Percentiles rank a stretch among this genome's conserved stretches.
These are phyloP conservation scores for Stegastes partitus DNA, from an alignment of 2,113 vertebrate genomes.

Conservation along the genomic window DNA sequence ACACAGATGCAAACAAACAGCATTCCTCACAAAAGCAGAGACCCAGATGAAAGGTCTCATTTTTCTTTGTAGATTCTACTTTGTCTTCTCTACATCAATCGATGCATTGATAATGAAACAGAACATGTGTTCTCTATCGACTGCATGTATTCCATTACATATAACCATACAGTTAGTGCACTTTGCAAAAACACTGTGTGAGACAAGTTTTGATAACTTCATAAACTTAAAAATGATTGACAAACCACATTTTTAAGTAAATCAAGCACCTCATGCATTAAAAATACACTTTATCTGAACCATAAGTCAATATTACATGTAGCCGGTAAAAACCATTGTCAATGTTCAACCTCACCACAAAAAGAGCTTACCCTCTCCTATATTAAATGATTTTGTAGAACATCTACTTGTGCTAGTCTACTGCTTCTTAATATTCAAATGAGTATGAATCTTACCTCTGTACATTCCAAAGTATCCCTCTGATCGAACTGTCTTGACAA, in stretches of 20 bases:
- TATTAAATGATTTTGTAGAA: constrained; percentile 11
- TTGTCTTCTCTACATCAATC: constrained; percentile 11
- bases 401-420: constrained; percentile 14
- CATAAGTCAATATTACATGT: background rate
- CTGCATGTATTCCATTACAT: constrained; percentile 12
- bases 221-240: background rate
- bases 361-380: constrained; percentile 23
- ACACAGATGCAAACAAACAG: constrained; percentile 88
- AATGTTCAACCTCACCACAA: constrained; percentile 19
- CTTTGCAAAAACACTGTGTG: background rate
- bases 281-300: constrained; percentile 9
- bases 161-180: background rate
- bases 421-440: constrained; percentile 24
- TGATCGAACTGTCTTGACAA: constrained; percentile 87
- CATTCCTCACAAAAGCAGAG: constrained; percentile 86
- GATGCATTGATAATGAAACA: constrained; percentile 16
- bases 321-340: background rate
- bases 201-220: constrained; percentile 20
- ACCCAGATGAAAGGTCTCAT: constrained; percentile 60
- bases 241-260: background rate
- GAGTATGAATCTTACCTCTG: constrained; percentile 85
- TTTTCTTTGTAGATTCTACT: constrained; percentile 52
- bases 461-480: constrained; percentile 92
- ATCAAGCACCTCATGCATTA: constrained; percentile 31
- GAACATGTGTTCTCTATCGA: constrained; percentile 1